Evolutionary conservation across 2,797 vertebrate species (phyloP).

Genomic region (Atherinosoma microstoma): DNA sequence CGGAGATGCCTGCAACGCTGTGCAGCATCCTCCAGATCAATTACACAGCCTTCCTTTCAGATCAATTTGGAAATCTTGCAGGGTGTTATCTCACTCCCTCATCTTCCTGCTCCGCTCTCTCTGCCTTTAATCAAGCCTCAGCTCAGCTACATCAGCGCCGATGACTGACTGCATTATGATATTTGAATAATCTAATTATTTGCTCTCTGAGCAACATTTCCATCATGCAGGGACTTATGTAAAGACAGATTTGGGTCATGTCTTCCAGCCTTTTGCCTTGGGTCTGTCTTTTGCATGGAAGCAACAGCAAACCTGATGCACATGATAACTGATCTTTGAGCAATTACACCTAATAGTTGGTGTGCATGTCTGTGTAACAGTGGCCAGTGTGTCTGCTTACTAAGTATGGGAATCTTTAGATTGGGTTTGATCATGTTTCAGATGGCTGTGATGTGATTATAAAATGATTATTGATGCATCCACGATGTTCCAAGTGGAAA

Average conservation of each 20-base stretch:
- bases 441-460: too few relatives aligned
- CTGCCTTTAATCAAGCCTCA: constrained; percentile 51
- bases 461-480: too few relatives aligned
- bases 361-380: constrained; percentile 7
- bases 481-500: too few relatives aligned
- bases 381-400: background rate
- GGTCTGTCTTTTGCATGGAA: constrained; percentile 65
- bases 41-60: constrained; percentile 48
- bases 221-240: constrained; percentile 64
- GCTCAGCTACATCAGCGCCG: constrained; percentile 41
- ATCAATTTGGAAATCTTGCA: constrained; percentile 58
- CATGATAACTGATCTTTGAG: constrained; percentile 22
- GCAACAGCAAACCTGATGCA: constrained; percentile 67
- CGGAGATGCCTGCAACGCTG: constrained; percentile 12
- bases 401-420: too few relatives aligned
- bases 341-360: constrained; percentile 54
- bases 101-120: constrained; percentile 28
- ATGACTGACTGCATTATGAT: constrained; percentile 60
- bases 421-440: too few relatives aligned
- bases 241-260: constrained; percentile 78
- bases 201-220: constrained; percentile 60
- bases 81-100: constrained; percentile 22
- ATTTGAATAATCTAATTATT: constrained; percentile 73
- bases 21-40: constrained; percentile 44
- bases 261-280: constrained; percentile 51